Base-by-base conservation (phyloP, 2,888 invertebrate species). In the Sinodicranocentrus sp. region DNA sequence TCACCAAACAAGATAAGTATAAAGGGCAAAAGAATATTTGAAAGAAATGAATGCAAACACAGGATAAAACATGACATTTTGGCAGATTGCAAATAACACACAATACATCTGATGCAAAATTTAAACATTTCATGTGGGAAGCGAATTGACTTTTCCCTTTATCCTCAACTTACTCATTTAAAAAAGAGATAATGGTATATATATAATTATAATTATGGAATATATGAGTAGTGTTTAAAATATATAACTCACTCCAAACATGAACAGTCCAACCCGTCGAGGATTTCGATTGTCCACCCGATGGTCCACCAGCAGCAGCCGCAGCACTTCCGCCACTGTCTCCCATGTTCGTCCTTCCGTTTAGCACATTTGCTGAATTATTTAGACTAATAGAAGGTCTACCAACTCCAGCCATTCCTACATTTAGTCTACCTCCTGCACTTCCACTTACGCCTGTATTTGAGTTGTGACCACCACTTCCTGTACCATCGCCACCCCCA, bases 251-350 rank as follows among this genome's bases (percentile, higher is more conserved):
- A 94, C 94, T 94, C 94, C 94, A 94, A 84, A 94, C 94, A 90
- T 94, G 94, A 17, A 94, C 94, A 89, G 94, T 94, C 94, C 94
- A 94, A 15, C 94, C 93, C 65, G 93, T 92, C 23, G 92, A 61
- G 61, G 61, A 92, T 68, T 92, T 84, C 76, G 76, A 87, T 21
- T 61, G 67, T 26, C 65, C 71, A 28, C 63, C 82, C 39, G 90
- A 94, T 94, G 71, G 44, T 63, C 71, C 70, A 44, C 68, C 54
- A 43, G 54, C 43, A 23, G 67, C 28, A 23, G 26, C 63, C 25
- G 17, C 33, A 33, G 70, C 76, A 70, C 68, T 19, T 39, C 39
- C 39, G 21, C 73, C 75, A 48, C 63, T 26, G 19, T 21, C 33
- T 5, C 15, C n/a, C 19, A 17, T 61, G n/a, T n/a, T 61, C 1